These are phyloP conservation scores for Eulacestoma nigropectus DNA, from an alignment of 2,113 vertebrate species.

Conservation along the genomic window DNA sequence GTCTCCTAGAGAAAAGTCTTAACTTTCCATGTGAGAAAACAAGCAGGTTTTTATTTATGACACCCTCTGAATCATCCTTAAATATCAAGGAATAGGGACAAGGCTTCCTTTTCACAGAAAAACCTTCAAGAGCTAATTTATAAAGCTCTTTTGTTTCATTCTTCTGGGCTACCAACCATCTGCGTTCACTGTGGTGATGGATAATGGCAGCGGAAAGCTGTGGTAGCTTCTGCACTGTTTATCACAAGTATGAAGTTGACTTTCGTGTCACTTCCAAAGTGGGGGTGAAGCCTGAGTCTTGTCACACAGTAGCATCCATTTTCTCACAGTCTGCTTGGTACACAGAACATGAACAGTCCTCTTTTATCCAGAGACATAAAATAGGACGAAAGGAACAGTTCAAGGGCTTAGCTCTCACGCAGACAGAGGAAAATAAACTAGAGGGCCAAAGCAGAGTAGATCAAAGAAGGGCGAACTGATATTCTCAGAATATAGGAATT, in stretches of 20 bases:
- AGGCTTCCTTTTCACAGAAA: neutral
- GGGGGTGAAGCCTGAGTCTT: neutral
- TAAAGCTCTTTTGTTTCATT: conserved; percentile 15
- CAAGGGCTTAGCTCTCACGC: neutral
- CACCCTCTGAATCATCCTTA: conserved; percentile 4
- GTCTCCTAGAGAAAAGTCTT: neutral
- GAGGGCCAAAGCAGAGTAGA: neutral
- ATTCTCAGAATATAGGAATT: too few species aligned
- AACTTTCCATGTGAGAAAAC: neutral
- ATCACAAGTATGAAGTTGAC: neutral
- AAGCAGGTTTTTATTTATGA: conserved; percentile 12
- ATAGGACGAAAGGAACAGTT: neutral
- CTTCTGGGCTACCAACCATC: neutral
- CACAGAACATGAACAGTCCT: neutral
- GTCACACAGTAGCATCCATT: neutral
- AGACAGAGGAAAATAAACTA: neutral
- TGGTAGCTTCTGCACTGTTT: neutral
- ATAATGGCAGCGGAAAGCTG: neutral
- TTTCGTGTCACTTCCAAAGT: neutral
- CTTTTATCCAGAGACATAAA: neutral
- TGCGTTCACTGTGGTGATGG: neutral
- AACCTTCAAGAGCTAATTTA: conserved; percentile 22
- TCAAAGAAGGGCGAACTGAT: conserved; percentile 15
- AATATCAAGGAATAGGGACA: conserved; percentile 18
- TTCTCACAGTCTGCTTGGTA: neutral